phyloP scores from a whole-genome alignment of 2,113 vertebrate genomes.

The Mastomys natalensis region DNA sequence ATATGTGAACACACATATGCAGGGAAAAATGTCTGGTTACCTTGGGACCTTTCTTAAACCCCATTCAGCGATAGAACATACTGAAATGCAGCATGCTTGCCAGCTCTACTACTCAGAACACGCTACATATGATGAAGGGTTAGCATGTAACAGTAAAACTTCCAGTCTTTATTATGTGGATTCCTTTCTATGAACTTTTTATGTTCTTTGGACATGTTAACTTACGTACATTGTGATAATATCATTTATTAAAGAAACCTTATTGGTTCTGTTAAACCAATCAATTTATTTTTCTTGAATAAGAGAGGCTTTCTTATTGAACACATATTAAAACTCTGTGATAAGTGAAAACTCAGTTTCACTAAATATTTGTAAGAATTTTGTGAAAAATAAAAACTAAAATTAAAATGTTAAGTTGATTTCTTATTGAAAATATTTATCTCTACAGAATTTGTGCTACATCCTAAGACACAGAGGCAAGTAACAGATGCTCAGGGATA shows the following conservation, averaged over 20 bases:
- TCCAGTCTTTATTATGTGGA: not conserved
- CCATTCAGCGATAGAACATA: not conserved
- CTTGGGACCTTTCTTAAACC: not conserved
- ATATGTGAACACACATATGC: not conserved
- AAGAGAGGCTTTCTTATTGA: not conserved
- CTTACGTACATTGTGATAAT: not conserved
- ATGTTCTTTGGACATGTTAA: not conserved
- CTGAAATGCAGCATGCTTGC: not conserved
- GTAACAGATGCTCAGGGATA: not conserved
- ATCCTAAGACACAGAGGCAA: not conserved
- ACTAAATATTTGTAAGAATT: slow-evolving; percentile 47
- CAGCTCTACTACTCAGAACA: not conserved
- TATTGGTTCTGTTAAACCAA: not conserved
- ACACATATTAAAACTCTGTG: slow-evolving; percentile 27
- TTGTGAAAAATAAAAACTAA: slow-evolving; percentile 28
- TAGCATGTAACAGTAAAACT: not conserved
- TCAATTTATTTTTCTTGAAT: not conserved
- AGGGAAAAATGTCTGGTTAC: not conserved
- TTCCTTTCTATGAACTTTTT: not conserved
- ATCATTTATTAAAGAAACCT: not conserved
- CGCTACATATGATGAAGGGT: not conserved
- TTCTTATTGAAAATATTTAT: not conserved
- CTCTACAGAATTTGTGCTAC: not conserved
- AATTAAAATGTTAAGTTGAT: not conserved
- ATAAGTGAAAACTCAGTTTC: slow-evolving; percentile 40